A percentile compares a stretch with the other conserved stretches of the same genome.
Conservation (phyloP, 1,140 invertebrate species). For the Penaeus indicus region DNA sequence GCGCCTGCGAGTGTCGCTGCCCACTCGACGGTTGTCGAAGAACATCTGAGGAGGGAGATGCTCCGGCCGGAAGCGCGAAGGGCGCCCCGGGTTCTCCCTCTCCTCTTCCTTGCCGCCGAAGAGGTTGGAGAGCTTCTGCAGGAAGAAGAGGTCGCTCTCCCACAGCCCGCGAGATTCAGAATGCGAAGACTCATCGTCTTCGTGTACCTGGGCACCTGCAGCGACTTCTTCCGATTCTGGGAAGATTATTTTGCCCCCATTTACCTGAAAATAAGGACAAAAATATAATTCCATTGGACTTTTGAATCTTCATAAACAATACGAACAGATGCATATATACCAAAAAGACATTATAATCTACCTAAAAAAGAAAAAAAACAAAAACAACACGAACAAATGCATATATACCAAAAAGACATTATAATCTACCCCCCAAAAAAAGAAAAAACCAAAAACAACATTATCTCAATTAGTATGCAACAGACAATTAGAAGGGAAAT, state of each 20-base stretch:
- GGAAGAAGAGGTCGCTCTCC: slow-evolving; percentile 56
- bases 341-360: background rate
- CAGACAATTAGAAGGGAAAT: too few relatives aligned
- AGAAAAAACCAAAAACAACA: too few relatives aligned
- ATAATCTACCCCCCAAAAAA: background rate
- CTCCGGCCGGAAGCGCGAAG: slow-evolving; percentile 8
- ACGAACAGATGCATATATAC: background rate
- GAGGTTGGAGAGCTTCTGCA: slow-evolving; percentile 39
- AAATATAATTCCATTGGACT: background rate
- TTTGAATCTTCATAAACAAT: background rate
- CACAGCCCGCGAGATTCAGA: slow-evolving; percentile 24
- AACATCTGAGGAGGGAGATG: slow-evolving; percentile 41
- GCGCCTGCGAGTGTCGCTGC: background rate
- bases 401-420: background rate
- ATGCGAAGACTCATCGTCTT: too few relatives aligned
- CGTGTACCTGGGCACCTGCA: background rate
- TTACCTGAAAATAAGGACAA: slow-evolving; percentile 16
- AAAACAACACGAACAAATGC: background rate
- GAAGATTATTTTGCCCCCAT: slow-evolving; percentile 49
- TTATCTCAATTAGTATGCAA: too few relatives aligned
- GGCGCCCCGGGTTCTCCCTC: background rate
- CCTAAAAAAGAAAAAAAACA: too few relatives aligned
- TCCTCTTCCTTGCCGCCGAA: slow-evolving; percentile 32
- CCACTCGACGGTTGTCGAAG: background rate
- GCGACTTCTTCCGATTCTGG: background rate